These are phyloP conservation scores for Eutolmus rufibarbis DNA, from an alignment of 2,888 invertebrate species.

Conservation along the genomic window DNA sequence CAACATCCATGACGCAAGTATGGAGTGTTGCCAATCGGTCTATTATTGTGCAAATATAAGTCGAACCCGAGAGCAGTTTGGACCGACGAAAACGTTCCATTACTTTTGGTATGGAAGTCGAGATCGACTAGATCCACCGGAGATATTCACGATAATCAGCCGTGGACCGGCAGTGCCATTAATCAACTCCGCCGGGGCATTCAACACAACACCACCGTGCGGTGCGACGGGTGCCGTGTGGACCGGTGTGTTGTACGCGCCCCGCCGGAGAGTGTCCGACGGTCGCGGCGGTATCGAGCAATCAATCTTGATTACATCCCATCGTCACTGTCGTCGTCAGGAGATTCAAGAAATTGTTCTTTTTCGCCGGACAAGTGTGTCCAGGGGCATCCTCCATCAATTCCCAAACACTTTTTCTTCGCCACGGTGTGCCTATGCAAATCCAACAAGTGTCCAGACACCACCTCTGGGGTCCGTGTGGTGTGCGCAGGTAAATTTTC, in stretches of 20 bases:
- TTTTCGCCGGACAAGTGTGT: neutral
- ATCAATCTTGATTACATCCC: slow-evolving; percentile 39
- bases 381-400: slow-evolving; percentile 25
- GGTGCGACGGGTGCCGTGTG: neutral
- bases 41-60: neutral
- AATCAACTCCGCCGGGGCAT: neutral
- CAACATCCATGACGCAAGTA: neutral
- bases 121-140: neutral
- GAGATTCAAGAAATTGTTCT: neutral
- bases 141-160: neutral
- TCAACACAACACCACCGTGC: neutral
- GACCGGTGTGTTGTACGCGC: neutral
- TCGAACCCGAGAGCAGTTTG: neutral
- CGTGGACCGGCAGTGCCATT: neutral
- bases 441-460: slow-evolving; percentile 38
- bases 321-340: slow-evolving; percentile 31
- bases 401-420: slow-evolving; percentile 32
- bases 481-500: slow-evolving; percentile 1
- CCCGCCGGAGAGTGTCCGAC: neutral
- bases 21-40: neutral
- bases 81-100: neutral
- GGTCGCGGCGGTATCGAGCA: neutral
- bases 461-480: neutral
- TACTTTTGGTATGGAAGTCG: neutral
- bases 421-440: slow-evolving; percentile 15